A percentile compares a stretch with the other conserved stretches of the same genome.
phyloP scores from a whole-genome alignment of 2,797 vertebrate species.

The Cheirogaleus major region DNA sequence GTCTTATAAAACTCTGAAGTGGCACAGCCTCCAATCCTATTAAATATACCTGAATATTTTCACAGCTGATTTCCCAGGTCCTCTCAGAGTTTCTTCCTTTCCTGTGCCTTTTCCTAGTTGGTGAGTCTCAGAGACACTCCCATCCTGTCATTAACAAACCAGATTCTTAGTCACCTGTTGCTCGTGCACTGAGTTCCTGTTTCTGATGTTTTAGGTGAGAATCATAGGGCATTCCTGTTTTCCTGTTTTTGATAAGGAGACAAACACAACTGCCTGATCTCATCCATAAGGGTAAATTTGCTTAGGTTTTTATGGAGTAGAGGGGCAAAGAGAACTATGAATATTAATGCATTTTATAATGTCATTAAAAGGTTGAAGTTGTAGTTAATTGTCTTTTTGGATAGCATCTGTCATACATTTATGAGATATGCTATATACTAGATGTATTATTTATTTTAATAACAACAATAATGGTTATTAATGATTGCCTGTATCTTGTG shows the following conservation, averaged over 20 bases:
- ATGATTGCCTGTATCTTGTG: neutral
- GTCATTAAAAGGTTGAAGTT: neutral
- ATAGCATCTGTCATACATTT: neutral
- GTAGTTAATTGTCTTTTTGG: neutral
- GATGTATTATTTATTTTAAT: neutral
- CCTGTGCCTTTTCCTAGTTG: neutral
- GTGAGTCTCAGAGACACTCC: neutral
- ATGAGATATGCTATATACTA: neutral
- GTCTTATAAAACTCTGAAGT: neutral
- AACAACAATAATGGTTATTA: neutral
- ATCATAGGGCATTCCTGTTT: neutral
- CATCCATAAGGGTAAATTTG: neutral
- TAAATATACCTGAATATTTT: neutral
- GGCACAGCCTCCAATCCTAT: neutral
- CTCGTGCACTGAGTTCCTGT: neutral
- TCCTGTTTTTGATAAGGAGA: neutral
- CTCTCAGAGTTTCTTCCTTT: neutral
- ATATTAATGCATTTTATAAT: neutral
- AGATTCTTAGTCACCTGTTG: neutral
- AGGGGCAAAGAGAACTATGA: neutral
- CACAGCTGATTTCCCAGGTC: neutral
- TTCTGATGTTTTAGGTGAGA: slow-evolving; percentile 25
- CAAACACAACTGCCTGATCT: neutral
- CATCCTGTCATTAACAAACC: neutral
- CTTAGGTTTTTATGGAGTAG: neutral